These are phyloP conservation scores for Mesocentrotus franciscanus DNA, from an alignment of 53 echinoderm and acorn worm genomes.

Conservation along the genomic window DNA sequence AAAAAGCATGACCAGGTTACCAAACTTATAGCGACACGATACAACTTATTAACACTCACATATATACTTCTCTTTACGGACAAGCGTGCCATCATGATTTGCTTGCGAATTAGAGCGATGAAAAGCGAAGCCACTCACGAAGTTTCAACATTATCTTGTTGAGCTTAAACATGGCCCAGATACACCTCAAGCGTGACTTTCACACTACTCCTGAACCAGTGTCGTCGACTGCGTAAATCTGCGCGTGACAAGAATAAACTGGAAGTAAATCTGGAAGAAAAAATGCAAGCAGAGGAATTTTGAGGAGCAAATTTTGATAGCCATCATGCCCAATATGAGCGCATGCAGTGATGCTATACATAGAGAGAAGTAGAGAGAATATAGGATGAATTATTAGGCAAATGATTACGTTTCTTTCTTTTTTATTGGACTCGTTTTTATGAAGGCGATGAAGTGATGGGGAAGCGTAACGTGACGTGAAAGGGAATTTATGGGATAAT, in stretches of 20 bases:
- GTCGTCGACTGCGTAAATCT: neutral
- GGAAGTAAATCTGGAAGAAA: neutral
- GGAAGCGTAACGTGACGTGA: neutral
- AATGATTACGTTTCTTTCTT: neutral
- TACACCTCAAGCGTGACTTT: neutral
- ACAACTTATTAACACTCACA: too few relatives aligned
- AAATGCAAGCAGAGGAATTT: neutral
- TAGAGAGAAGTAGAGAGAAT: neutral
- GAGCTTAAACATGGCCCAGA: conserved; percentile 1
- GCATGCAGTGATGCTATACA: neutral
- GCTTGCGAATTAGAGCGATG: neutral
- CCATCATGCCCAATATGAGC: neutral
- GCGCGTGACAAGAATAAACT: neutral
- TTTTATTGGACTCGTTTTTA: neutral
- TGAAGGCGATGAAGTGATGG: neutral
- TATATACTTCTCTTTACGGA: neutral
- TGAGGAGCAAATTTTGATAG: neutral
- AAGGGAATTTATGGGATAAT: neutral
- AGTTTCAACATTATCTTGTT: neutral
- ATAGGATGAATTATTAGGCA: neutral
- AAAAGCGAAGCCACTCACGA: conserved; percentile 10
- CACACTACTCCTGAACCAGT: neutral
- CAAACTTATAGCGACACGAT: too few relatives aligned
- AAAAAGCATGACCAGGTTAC: too few relatives aligned
- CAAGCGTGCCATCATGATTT: neutral